Evolutionary conservation across 2,797 vertebrate species (phyloP).

Genomic region (Pantherophis alleghaniensis): DNA sequence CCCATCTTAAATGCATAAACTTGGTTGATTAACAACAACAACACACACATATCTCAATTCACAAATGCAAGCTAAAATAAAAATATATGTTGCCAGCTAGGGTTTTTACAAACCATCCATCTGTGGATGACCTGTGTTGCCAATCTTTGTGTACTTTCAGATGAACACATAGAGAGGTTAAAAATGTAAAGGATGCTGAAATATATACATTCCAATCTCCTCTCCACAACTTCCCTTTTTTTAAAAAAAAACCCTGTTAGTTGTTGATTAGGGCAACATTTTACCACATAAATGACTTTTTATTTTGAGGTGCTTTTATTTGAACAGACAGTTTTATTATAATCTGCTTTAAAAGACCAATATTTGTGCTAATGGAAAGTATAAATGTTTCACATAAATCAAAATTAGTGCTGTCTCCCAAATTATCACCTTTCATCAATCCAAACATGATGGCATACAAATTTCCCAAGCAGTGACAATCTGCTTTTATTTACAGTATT

Average conservation of each 20-base stretch:
- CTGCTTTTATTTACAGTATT: slow-evolving; percentile 7
- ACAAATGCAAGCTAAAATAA: neutral
- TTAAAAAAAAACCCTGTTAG: neutral
- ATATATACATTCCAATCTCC: neutral
- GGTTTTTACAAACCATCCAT: neutral
- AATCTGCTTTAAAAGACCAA: neutral
- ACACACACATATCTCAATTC: neutral
- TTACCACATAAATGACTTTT: neutral
- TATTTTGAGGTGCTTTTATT: slow-evolving; percentile 6
- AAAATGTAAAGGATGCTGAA: neutral
- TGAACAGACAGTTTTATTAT: neutral
- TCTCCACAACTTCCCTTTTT: neutral
- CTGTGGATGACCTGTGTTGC: neutral
- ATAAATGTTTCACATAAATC: slow-evolving; percentile 17
- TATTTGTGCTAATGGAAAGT: neutral
- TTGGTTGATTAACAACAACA: neutral
- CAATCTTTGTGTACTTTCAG: neutral
- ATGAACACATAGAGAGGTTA: neutral
- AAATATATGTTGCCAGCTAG: neutral
- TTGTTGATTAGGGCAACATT: neutral
- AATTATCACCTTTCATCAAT: neutral
- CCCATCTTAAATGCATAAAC: neutral
- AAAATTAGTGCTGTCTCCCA: neutral
- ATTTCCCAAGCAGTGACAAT: slow-evolving; percentile 3
- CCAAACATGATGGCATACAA: neutral